Evolutionary conservation across 2,888 invertebrate genomes (phyloP).

Genomic region (Chorisops tibialis): DNA sequence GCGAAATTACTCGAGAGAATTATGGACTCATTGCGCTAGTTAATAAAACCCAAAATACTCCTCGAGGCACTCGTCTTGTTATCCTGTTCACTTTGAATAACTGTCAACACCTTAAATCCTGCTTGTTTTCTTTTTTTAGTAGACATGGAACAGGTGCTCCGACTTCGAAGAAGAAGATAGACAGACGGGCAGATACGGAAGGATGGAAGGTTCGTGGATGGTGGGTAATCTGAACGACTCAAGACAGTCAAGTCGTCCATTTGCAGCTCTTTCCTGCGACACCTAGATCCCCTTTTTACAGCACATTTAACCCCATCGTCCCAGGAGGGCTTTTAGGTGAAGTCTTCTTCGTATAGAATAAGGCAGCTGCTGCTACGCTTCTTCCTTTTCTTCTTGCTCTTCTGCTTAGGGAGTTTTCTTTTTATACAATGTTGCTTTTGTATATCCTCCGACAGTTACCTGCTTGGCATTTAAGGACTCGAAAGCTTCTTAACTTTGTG

Average conservation of each 20-base stretch:
- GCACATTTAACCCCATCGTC: conserved; percentile 8
- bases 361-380: neutral
- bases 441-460: neutral
- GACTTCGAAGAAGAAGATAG: neutral
- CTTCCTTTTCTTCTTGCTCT: neutral
- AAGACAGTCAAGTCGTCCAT: too few relatives aligned
- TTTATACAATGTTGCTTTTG: neutral
- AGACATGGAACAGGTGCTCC: conserved; percentile 8
- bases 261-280: neutral
- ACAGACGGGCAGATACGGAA: too few relatives aligned
- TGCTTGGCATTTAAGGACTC: neutral
- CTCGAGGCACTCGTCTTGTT: neutral
- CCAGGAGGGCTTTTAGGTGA: neutral
- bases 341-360: neutral
- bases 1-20: conserved; percentile 6
- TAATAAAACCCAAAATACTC: neutral
- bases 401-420: neutral
- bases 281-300: neutral
- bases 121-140: conserved; percentile 7
- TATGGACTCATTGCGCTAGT: neutral
- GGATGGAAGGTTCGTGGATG: too few relatives aligned
- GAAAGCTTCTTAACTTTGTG: conserved; percentile 12
- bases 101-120: conserved; percentile 15
- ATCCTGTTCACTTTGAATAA: conserved; percentile 14
- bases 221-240: too few relatives aligned